Conservation (phyloP, 2,888 invertebrate species). For the Mesoligia furuncula region DNA sequence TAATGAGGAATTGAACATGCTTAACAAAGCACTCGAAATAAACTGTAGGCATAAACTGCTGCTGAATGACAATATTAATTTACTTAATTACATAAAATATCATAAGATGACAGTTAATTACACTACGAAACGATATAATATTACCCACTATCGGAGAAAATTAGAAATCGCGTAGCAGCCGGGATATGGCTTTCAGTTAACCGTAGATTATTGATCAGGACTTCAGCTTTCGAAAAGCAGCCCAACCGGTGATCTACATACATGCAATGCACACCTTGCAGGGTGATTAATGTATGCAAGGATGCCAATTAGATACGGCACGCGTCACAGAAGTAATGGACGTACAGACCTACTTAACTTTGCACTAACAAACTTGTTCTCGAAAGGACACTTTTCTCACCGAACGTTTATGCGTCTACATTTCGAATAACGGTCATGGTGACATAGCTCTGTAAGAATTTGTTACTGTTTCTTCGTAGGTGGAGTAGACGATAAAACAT, state of each 20-base stretch:
- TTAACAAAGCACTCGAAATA: conserved; percentile 10
- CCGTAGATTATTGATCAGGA: conserved; percentile 80
- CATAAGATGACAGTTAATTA: conserved; percentile 73
- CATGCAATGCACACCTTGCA: conserved; percentile 71
- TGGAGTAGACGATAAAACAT: conserved; percentile 73
- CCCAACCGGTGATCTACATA: conserved; percentile 77
- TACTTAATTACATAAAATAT: conserved; percentile 52
- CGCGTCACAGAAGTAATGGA: conserved; percentile 73
- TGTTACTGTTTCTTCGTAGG: conserved; percentile 77
- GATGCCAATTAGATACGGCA: conserved; percentile 86
- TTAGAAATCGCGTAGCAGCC: conserved; percentile 79
- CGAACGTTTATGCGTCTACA: conserved; percentile 67
- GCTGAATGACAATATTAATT: conserved; percentile 24
- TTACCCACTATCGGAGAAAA: conserved; percentile 73
- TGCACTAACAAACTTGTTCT: conserved; percentile 76
- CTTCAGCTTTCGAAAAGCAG: conserved; percentile 82
- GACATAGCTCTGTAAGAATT: conserved; percentile 81
- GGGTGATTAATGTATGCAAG: conserved; percentile 82
- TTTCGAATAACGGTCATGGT: conserved; percentile 79
- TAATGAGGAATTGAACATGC: conserved; percentile 11
- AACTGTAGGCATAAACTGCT: conserved; percentile 9
- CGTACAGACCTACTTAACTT: conserved; percentile 72
- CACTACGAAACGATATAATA: conserved; percentile 54
- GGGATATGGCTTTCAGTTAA: conserved; percentile 82
- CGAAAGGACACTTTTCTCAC: conserved; percentile 76